These are phyloP conservation scores for Pocota personata DNA, from an alignment of 2,888 invertebrate genomes.

Conservation along the genomic window DNA sequence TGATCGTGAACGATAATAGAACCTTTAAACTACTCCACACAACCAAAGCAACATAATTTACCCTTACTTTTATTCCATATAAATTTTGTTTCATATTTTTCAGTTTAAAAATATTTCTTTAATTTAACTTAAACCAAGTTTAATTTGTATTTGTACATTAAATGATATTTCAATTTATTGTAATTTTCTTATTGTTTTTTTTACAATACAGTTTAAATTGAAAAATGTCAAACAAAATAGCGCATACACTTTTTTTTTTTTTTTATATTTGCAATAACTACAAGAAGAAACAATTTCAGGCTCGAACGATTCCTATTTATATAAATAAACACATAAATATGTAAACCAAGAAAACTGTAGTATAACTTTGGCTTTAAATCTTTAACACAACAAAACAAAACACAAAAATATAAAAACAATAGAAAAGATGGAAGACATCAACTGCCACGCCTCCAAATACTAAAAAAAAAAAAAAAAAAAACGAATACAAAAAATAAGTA, in stretches of 20 bases:
- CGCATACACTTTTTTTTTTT: not conserved
- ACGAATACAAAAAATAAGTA: not conserved
- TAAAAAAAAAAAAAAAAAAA: conserved; percentile 12
- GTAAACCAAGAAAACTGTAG: conserved; percentile 47
- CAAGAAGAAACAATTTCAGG: conserved; percentile 71
- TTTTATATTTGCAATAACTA: conserved; percentile 48
- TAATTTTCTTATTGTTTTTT: not conserved
- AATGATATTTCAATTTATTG: not conserved
- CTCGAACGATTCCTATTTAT: conserved; percentile 71
- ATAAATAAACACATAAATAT: conserved; percentile 27
- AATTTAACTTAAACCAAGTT: conserved; percentile 5
- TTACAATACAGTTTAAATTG: conserved; percentile 35
- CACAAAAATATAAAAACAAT: not conserved
- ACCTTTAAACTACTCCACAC: not conserved
- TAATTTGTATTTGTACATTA: not conserved
- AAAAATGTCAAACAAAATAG: conserved; percentile 59
- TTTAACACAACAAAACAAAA: conserved; percentile 18
- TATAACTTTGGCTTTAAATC: conserved; percentile 62
- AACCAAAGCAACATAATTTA: conserved; percentile 27
- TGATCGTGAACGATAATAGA: too few species aligned
- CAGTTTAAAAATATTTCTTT: conserved; percentile 34
- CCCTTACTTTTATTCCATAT: not conserved
- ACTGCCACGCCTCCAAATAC: conserved; percentile 63
- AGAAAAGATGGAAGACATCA: conserved; percentile 37
- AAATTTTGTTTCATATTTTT: conserved; percentile 56